Base-by-base conservation (phyloP, 2,888 invertebrate species). In the Parochlus steinenii region DNA sequence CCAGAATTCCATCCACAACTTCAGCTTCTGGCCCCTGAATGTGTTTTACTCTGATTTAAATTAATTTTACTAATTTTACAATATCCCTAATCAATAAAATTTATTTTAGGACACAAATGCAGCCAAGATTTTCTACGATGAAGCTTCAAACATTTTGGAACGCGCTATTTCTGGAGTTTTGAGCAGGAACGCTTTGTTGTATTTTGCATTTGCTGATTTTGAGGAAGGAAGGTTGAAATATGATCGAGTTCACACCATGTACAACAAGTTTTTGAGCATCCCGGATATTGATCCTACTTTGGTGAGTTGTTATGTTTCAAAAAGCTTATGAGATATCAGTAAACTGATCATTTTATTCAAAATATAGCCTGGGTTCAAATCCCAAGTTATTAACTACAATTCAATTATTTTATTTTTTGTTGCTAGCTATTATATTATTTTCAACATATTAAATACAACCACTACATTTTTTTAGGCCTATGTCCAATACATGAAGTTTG, bases 401-500 rank as follows among this genome's bases (percentile, higher is more conserved):
- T 22, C 16, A 14, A 31, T 17, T 20, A 35, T 26, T 26, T 24
- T 14, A 30, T 29, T 34, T 15, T 18, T 7, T 22, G 22, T 6
- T 22, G 6, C 22, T 22, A 7, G 10, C 6, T 7, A 22, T 36
- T 24, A 18, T 34, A 27, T 28, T 14, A 11, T 22, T 23, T 39
- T 22, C 12, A 29, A 15, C 5, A 2, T 15, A 15, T 29, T 26
- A n/a, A 8, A 11, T 33, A 14, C 18, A 36, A 18, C 37, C 38
- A 18, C 11, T 33, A 14, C 33, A 31, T 38, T n/a, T 29, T 50
- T 52, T 6, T 48, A 86, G 72, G 87, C 89, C 0, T 99, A 89
- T 53, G 87, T 98, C 11, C 98, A 98, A 53, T 93, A 95, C 53
- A 98, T 99, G 97, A 93, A 95, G 63, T 99, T 98, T 55, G 85